Conservation (phyloP, 2,113 vertebrate species). For the Procavia capensis region DNA sequence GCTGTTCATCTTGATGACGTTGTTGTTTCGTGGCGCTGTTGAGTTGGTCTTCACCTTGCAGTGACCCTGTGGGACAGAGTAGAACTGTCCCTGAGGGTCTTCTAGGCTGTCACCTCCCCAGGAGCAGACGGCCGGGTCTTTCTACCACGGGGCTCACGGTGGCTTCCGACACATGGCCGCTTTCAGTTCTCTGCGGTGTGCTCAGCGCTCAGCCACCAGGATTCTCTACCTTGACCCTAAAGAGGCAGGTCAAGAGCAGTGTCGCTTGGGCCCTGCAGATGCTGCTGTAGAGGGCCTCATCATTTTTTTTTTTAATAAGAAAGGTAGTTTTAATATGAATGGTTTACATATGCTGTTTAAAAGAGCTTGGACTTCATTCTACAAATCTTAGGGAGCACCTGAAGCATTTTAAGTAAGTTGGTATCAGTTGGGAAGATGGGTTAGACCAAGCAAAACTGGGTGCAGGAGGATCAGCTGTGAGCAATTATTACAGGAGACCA, state of each 20-base stretch:
- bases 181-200: neutral
- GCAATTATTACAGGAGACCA: too few species aligned
- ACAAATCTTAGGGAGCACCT: neutral
- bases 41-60: neutral
- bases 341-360: neutral
- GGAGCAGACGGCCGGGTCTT: neutral
- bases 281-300: neutral
- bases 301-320: neutral
- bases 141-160: neutral
- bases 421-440: neutral
- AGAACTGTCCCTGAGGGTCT: neutral
- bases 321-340: neutral
- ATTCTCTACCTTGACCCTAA: neutral
- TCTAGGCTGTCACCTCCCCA: neutral
- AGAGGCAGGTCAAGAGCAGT: neutral
- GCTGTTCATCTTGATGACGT: too few species aligned
- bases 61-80: neutral
- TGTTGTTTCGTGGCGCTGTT: neutral
- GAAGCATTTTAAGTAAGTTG: neutral
- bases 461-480: neutral
- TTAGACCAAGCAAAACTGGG: neutral
- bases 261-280: neutral
- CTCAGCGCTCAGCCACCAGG: neutral
- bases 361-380: neutral
- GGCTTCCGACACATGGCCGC: too few species aligned